phyloP scores from a whole-genome alignment of 2,888 invertebrate species.

The Drosophila pseudotakahashii region DNA sequence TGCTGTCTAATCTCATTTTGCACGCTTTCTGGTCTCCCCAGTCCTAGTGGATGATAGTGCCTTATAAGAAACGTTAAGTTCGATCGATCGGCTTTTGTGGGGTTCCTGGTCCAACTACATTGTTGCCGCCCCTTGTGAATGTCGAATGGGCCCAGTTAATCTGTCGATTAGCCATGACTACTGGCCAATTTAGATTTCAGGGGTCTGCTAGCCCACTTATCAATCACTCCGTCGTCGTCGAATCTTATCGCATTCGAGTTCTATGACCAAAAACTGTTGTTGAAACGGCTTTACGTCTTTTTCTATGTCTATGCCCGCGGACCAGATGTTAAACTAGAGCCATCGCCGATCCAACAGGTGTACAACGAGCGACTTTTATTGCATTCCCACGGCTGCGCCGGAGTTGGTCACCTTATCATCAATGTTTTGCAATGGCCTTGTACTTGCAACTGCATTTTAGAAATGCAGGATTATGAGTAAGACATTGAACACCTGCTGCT shows the following conservation, averaged over 20 bases:
- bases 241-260: constrained; percentile 35
- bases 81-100: constrained; percentile 1
- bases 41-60: constrained; percentile 50
- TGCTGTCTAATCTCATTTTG: constrained; percentile 52
- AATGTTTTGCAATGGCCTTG: constrained; percentile 17
- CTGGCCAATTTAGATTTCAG: constrained; percentile 34
- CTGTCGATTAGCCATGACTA: constrained; percentile 37
- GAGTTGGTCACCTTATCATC: constrained; percentile 33
- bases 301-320: constrained; percentile 4
- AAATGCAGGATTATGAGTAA: constrained; percentile 20
- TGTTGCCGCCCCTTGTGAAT: constrained; percentile 12
- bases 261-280: constrained; percentile 41
- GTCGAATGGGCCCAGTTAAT: constrained; percentile 24
- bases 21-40: constrained; percentile 14
- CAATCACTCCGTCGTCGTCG: constrained; percentile 19
- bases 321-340: constrained; percentile 29
- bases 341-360: constrained; percentile 30
- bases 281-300: constrained; percentile 19
- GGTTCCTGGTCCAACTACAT: constrained; percentile 29
- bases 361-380: constrained; percentile 23
- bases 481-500: constrained; percentile 7
- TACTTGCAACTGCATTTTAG: constrained; percentile 41
- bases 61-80: constrained; percentile 41
- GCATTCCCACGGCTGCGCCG: constrained; percentile 10
- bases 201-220: constrained; percentile 18